These are phyloP conservation scores for Platysternon megacephalum DNA, from an alignment of 2,113 vertebrate genomes.

Conservation along the genomic window DNA sequence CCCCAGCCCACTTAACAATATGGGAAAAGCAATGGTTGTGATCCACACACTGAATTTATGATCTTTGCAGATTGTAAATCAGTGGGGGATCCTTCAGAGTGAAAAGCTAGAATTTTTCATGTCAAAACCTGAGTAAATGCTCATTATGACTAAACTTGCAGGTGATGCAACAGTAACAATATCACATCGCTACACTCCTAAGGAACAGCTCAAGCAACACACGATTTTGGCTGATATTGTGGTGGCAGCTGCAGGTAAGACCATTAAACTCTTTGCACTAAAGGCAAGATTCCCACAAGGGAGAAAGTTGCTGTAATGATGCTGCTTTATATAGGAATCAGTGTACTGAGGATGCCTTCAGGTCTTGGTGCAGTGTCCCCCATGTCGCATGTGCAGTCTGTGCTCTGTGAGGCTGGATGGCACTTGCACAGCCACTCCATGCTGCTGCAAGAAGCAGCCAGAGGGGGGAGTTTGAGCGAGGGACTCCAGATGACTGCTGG, in stretches of 20 bases:
- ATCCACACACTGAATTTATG: background rate
- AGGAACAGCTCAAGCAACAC: conserved; percentile 94
- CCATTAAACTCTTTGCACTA: background rate
- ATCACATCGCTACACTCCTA: conserved; percentile 96
- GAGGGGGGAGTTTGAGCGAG: background rate
- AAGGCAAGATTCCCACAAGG: background rate
- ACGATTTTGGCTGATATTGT: conserved; percentile 93
- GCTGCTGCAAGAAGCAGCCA: background rate
- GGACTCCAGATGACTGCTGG: background rate
- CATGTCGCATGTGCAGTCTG: background rate
- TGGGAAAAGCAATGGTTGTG: background rate
- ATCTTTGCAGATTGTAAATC: background rate
- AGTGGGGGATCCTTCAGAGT: accelerated
- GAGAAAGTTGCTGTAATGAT: background rate
- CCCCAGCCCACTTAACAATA: background rate
- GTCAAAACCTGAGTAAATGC: background rate
- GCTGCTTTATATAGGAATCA: background rate
- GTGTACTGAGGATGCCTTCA: background rate
- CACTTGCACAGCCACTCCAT: background rate
- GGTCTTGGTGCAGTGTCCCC: background rate
- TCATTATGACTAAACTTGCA: background rate
- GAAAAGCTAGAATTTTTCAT: accelerated
- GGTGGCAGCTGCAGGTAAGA: conserved; percentile 93
- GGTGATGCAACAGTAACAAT: conserved; percentile 98
- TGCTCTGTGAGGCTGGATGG: background rate